Percentiles rank a stretch among this genome's conserved stretches.
These are phyloP conservation scores for Globia sparganii DNA, from an alignment of 2,888 invertebrate species.

Conservation along the genomic window DNA sequence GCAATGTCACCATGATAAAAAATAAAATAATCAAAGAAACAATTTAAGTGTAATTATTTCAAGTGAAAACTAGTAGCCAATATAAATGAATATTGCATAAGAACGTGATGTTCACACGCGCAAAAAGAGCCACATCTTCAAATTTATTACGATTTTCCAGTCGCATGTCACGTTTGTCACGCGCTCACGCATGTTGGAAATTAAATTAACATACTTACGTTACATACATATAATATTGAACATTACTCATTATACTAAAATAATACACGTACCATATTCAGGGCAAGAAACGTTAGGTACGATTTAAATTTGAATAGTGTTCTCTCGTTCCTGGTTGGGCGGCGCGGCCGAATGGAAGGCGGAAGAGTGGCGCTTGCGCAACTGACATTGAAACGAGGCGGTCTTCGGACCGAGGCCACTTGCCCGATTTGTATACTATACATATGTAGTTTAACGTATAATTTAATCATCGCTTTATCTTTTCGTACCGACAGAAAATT, in stretches of 20 bases:
- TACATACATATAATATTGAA: conserved; percentile 20
- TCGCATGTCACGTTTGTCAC: conserved; percentile 52
- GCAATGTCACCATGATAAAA: not conserved
- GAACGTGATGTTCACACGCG: conserved; percentile 52
- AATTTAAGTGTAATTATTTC: not conserved
- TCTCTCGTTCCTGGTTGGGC: conserved; percentile 82
- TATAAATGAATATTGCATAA: conserved; percentile 42
- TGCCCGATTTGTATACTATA: conserved; percentile 79
- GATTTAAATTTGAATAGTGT: conserved; percentile 81
- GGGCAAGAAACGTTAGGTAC: conserved; percentile 76
- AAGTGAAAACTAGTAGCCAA: conserved; percentile 21
- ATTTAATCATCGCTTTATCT: conserved; percentile 74
- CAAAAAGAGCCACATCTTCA: conserved; percentile 49
- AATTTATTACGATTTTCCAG: conserved; percentile 39
- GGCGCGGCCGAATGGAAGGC: conserved; percentile 79
- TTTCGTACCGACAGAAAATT: conserved; percentile 56
- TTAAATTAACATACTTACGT: conserved; percentile 44
- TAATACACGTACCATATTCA: conserved; percentile 50
- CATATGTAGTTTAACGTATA: conserved; percentile 76
- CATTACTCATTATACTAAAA: conserved; percentile 54
- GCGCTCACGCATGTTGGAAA: conserved; percentile 47
- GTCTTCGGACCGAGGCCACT: conserved; percentile 85
- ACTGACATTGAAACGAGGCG: conserved; percentile 88
- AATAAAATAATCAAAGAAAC: not conserved
- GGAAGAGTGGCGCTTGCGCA: conserved; percentile 89